phyloP scores from a whole-genome alignment of 2,888 invertebrate genomes.

The Drosophila fulvimacula region DNA sequence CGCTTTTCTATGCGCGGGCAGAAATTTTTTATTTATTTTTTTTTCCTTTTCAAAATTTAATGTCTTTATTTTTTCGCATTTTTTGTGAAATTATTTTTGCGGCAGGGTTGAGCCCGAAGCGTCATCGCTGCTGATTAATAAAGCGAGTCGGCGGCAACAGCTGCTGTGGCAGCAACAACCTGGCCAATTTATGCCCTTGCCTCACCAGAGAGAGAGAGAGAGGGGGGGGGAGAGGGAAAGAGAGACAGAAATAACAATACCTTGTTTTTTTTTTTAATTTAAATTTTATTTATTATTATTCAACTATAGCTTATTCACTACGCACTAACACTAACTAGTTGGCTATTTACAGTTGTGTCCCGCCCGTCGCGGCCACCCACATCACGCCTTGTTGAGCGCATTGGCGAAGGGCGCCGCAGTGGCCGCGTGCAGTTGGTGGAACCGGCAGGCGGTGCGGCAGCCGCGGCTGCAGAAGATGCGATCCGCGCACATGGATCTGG shows the following conservation, averaged over 20 bases:
- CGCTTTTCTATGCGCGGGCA: constrained; percentile 70
- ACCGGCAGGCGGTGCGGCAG: constrained; percentile 69
- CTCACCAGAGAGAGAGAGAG: neutral
- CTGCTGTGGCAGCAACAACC: constrained; percentile 52
- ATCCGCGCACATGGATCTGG: constrained; percentile 71
- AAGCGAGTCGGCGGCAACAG: constrained; percentile 50
- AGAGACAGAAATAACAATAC: neutral
- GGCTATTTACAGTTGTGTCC: constrained; percentile 14
- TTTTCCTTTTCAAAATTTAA: constrained; percentile 36
- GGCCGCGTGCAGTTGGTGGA: constrained; percentile 42
- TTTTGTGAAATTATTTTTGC: constrained; percentile 34
- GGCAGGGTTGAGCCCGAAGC: constrained; percentile 32
- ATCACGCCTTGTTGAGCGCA: constrained; percentile 20
- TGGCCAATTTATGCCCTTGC: constrained; percentile 54
- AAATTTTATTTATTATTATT: constrained; percentile 21
- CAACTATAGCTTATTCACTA: constrained; percentile 15
- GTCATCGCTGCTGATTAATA: constrained; percentile 61
- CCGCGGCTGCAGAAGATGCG: constrained; percentile 64
- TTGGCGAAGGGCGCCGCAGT: constrained; percentile 15
- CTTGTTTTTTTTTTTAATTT: neutral
- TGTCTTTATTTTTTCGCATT: constrained; percentile 33
- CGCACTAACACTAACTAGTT: neutral
- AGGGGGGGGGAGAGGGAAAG: neutral
- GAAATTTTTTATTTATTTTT: constrained; percentile 35
- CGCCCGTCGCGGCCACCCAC: neutral